Conservation (phyloP, 2,888 invertebrate genomes). For the Leptopilina syphax region DNA sequence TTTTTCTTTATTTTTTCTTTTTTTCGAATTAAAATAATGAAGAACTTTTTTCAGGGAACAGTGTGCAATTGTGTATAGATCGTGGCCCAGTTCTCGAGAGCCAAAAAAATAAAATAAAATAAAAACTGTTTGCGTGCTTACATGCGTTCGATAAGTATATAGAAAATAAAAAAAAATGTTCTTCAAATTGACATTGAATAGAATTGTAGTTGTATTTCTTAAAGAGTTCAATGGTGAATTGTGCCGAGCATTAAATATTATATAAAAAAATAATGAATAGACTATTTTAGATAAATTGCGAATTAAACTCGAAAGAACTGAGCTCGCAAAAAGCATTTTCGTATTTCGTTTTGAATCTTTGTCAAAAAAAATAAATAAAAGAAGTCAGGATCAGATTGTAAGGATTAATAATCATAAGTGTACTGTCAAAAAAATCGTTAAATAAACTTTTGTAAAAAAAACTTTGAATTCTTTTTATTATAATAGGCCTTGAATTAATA, state of each 20-base stretch:
- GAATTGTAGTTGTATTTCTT: slow-evolving; percentile 26
- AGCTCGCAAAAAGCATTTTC: slow-evolving; percentile 23
- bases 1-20: background rate
- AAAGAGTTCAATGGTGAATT: slow-evolving; percentile 26
- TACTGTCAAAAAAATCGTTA: slow-evolving; percentile 37
- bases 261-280: background rate
- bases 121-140: slow-evolving; percentile 25
- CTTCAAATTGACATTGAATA: slow-evolving; percentile 13
- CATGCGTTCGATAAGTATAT: slow-evolving; percentile 14
- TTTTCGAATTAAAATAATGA: background rate
- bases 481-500: background rate
- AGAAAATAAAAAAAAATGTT: background rate
- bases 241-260: slow-evolving; percentile 3
- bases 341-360: slow-evolving; percentile 13
- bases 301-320: slow-evolving; percentile 26
- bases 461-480: background rate
- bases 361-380: background rate
- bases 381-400: slow-evolving; percentile 25
- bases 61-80: slow-evolving; percentile 38
- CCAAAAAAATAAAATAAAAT: background rate
- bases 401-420: slow-evolving; percentile 33
- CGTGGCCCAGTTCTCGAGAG: slow-evolving; percentile 19
- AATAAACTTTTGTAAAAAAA: slow-evolving; percentile 38
- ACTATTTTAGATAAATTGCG: slow-evolving; percentile 32
- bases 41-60: slow-evolving; percentile 37